Evolutionary conservation across 1,140 invertebrate genomes (phyloP), one percentile per base, ranked within the genome.

Genomic region (Pectinophora gossypiella): DNA sequence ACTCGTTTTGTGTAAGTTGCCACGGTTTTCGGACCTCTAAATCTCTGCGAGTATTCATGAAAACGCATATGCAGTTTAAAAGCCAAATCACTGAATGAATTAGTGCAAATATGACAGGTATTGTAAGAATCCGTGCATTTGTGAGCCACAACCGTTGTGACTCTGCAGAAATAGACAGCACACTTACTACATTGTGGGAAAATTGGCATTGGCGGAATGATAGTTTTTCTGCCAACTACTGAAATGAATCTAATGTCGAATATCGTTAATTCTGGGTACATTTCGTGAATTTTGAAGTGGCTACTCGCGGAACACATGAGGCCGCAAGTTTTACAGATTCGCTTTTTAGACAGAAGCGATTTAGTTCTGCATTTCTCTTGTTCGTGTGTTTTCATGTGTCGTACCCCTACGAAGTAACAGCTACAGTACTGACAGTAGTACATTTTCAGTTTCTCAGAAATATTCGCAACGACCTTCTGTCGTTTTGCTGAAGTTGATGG

Each of bases 41-140:
- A 32, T n/a, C n/a, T 40, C 18, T 21, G 49, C 7, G 48, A 18
- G 20, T 51, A 32, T 2, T 38, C 45, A 19, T 66, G 59, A 18
- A 57, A 62, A 1, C 32, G 19, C 3, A 18, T 32, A 23, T 66
- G 64, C 12, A 59, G 12, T 5, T 32, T 21, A 19, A 48, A 57
- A 0, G 56, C 64, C 3, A 13, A 13, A 0, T 23, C 0, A 2
- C 19, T 54, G n/a, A 47, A 66, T 20, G 49, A 59, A 13, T 54
- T 59, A 0, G 21, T n/a, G 18, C 64, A 66, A 2, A 32, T 12
- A 0, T 36, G 22, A 22, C 64, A 66, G n/a, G 38, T 48, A 6
- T 45, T 44, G 16, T 16, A 47, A 1, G 44, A 19, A 0, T 44
- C 55, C 0, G n/a, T 15, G 7, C 62, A 64, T 1, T 48, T 18